Conservation (phyloP, 53 echinoderm and acorn worm species). For the Paracentrotus lividus region DNA sequence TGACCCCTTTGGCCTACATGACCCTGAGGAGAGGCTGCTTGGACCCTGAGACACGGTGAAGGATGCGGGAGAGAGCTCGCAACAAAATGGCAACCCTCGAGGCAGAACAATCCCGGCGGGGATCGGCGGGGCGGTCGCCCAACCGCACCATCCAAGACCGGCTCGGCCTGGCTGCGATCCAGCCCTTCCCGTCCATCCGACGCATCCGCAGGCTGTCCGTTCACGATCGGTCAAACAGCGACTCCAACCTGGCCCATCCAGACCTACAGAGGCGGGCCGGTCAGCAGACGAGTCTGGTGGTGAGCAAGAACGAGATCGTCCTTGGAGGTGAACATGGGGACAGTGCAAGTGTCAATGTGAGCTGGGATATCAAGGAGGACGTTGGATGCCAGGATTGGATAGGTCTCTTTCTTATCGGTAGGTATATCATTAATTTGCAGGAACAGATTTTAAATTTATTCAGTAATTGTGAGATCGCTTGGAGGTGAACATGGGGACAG, state of each 20-base stretch:
- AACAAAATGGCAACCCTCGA: slow-evolving; percentile 71
- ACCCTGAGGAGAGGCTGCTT: not conserved
- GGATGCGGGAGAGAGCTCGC: slow-evolving; percentile 76
- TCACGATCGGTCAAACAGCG: slow-evolving; percentile 95
- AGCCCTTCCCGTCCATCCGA: slow-evolving; percentile 84
- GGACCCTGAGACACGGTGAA: no score
- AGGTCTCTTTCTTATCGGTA: slow-evolving; percentile 91
- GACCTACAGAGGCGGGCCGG: slow-evolving; percentile 79
- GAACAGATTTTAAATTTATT: no score
- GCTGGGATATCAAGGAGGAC: slow-evolving; percentile 94
- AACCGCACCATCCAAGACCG: slow-evolving; percentile 80
- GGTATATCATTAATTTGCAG: no score
- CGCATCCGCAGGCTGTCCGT: slow-evolving; percentile 87
- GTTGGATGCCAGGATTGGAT: slow-evolving; percentile 93
- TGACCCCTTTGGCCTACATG: not conserved
- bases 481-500: slow-evolving; percentile 82
- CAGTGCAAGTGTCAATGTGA: slow-evolving; percentile 77
- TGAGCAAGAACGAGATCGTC: slow-evolving; percentile 87
- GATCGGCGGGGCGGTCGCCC: slow-evolving; percentile 39
- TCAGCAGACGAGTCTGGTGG: slow-evolving; percentile 80
- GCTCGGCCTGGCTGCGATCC: slow-evolving; percentile 80
- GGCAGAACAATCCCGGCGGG: not conserved
- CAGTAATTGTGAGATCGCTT: slow-evolving; percentile 86
- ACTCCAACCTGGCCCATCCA: slow-evolving; percentile 93
- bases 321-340: slow-evolving; percentile 82